phyloP scores from a whole-genome alignment of 2,113 vertebrate species.

The Nycticebus coucang region DNA sequence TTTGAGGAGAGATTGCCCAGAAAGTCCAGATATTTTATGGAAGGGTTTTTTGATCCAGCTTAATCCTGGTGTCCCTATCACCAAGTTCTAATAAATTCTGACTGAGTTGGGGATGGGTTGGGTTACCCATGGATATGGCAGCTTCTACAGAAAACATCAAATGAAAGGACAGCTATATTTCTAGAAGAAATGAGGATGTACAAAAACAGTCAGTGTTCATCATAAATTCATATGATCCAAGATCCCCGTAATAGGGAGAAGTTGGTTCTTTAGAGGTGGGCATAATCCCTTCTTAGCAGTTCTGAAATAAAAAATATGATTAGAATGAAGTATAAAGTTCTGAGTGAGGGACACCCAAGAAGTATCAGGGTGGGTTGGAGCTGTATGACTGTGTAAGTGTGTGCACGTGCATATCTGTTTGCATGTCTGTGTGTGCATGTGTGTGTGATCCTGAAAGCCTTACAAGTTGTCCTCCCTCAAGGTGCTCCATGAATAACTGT shows the following conservation, averaged over 20 bases:
- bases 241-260: neutral
- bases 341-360: neutral
- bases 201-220: neutral
- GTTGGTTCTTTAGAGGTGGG: neutral
- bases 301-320: neutral
- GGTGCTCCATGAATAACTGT: neutral
- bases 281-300: neutral
- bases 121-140: neutral
- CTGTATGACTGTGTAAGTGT: neutral
- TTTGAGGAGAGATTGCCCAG: neutral
- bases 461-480: neutral
- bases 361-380: neutral
- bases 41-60: neutral
- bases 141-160: neutral
- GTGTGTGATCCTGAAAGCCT: neutral
- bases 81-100: neutral
- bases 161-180: neutral
- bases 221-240: neutral
- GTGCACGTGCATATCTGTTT: neutral
- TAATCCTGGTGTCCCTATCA: neutral
- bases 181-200: neutral
- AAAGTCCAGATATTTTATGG: neutral
- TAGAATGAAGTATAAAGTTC: neutral
- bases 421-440: neutral
- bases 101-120: neutral